phyloP scores from a whole-genome alignment of 2,797 vertebrate genomes.

The Pygocentrus nattereri region DNA sequence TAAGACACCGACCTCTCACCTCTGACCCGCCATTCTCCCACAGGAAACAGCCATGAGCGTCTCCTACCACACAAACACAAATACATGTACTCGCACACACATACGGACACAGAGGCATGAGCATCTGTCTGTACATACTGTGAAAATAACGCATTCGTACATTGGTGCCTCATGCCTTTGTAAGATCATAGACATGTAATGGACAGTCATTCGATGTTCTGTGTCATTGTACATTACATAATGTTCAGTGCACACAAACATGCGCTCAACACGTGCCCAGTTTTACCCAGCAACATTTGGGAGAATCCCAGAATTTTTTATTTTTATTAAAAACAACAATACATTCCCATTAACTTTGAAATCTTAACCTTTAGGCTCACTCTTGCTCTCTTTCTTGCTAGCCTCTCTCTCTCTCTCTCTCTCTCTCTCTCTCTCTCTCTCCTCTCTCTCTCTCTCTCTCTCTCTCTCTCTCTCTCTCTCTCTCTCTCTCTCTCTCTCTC shows the following conservation, averaged over 20 bases:
- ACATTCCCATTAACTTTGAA: constrained; percentile 70
- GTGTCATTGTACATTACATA: constrained; percentile 39
- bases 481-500: constrained; percentile 33
- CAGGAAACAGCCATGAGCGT: constrained; percentile 85
- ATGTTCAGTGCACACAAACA: constrained; percentile 33
- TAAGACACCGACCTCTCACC: constrained; percentile 77
- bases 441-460: constrained; percentile 40
- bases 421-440: too few species aligned
- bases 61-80: constrained; percentile 40
- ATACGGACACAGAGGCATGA: constrained; percentile 53
- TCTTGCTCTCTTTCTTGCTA: constrained; percentile 33
- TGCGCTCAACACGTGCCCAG: constrained; percentile 13
- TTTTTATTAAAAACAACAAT: too few species aligned
- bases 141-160: constrained; percentile 56
- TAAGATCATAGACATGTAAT: constrained; percentile 36
- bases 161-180: constrained; percentile 53
- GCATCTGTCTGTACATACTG: constrained; percentile 59
- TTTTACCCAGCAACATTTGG: constrained; percentile 45
- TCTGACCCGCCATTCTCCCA: constrained; percentile 79
- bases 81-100: constrained; percentile 43
- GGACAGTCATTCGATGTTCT: constrained; percentile 43
- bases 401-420: constrained; percentile 38
- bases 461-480: constrained; percentile 24
- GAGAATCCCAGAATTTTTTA: constrained; percentile 64
- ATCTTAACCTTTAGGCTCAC: constrained; percentile 33